These are phyloP conservation scores for Urocyon cinereoargenteus DNA, from an alignment of 2,797 vertebrate genomes.

Conservation along the genomic window DNA sequence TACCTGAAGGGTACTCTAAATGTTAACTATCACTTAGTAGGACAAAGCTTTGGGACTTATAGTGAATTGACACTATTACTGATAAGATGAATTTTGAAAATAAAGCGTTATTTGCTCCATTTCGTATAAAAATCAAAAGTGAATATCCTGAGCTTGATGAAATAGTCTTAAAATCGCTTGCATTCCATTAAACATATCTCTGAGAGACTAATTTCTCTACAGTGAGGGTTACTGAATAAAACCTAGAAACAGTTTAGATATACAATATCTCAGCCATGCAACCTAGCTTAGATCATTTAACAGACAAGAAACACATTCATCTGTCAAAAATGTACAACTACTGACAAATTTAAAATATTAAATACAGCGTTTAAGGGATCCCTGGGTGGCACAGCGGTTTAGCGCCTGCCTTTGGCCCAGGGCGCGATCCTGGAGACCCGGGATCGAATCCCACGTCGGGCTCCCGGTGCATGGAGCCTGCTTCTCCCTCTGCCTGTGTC, in stretches of 20 bases:
- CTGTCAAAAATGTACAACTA: constrained; percentile 12
- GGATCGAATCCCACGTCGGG: no score
- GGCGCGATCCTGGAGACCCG: no score
- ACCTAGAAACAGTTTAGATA: neutral
- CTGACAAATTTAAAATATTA: neutral
- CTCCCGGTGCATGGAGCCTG: no score
- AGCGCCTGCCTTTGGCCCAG: no score
- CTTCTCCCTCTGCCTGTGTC: no score
- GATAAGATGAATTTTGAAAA: constrained; percentile 30
- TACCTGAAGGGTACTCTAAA: constrained; percentile 3
- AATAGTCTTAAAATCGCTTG: neutral
- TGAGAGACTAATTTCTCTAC: neutral
- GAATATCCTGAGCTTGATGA: neutral
- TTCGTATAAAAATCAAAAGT: constrained; percentile 35
- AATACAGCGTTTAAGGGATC: constrained; percentile 17
- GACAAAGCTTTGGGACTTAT: neutral
- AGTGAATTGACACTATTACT: neutral
- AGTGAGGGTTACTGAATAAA: constrained; percentile 28
- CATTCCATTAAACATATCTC: neutral
- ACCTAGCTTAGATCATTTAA: constrained; percentile 23
- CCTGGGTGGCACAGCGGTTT: no score
- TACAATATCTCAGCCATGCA: neutral
- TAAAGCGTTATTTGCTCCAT: neutral
- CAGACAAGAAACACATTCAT: neutral
- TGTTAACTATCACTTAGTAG: neutral